A percentile compares a stretch with the other conserved stretches of the same genome.
Evolutionary conservation across 2,797 vertebrate genomes (phyloP).

Genomic region (Chaetophractus vellerosus): DNA sequence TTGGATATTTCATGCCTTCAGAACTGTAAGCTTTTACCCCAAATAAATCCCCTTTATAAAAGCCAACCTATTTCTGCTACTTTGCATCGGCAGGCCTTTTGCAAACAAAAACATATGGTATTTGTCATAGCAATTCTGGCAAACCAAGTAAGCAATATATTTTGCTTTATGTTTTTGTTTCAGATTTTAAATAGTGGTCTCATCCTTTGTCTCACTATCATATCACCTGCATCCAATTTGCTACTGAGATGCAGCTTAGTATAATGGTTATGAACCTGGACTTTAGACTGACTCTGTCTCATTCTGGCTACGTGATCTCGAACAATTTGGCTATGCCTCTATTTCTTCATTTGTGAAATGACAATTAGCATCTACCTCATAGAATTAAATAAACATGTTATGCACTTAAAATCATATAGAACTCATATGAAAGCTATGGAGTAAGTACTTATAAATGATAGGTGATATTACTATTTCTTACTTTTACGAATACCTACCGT

Average conservation of each 20-base stretch:
- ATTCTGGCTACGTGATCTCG: neutral
- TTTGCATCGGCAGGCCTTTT: too few relatives aligned
- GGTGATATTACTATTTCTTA: conserved; percentile 13
- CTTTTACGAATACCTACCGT: conserved; percentile 11
- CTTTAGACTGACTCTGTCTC: neutral
- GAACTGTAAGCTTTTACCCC: too few relatives aligned
- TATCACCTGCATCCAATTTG: neutral
- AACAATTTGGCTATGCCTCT: neutral
- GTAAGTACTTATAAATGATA: neutral
- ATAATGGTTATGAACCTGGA: neutral
- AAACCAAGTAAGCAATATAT: neutral
- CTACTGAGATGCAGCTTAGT: neutral
- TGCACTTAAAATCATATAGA: neutral
- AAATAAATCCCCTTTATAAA: too few relatives aligned
- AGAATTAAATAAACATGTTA: neutral
- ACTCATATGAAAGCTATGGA: neutral
- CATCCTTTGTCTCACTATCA: neutral
- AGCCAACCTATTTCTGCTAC: too few relatives aligned
- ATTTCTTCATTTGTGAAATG: conserved; percentile 41
- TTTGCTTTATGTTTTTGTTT: neutral
- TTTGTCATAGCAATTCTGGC: too few relatives aligned
- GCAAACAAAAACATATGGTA: too few relatives aligned
- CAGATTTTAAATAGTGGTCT: neutral
- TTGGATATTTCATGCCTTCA: too few relatives aligned
- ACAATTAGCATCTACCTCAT: neutral